Base-by-base conservation (phyloP, 2,888 invertebrate genomes). In the Idaea straminata region DNA sequence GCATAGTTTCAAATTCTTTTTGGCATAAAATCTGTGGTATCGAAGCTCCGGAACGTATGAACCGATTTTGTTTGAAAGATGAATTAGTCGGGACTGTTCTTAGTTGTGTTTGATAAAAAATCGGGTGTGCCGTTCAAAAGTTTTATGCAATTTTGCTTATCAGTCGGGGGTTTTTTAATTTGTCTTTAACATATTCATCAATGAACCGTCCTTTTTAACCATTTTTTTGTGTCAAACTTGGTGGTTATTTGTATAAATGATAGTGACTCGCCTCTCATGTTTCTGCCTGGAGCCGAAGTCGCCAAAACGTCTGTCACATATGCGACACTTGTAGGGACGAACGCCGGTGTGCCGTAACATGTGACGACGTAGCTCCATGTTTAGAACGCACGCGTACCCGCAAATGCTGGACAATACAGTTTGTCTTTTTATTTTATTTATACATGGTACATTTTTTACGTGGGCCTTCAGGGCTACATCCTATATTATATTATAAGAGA, bases 291-390 rank as follows among this genome's bases (percentile, higher is more conserved):
- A 88, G 73, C 92, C 92, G 74, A 89, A 91, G 84, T 92, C 92
- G 0, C 91, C 89, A 74, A 92, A 92, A 58, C 89, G 85, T 0
- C 92, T 77, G 71, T 92, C 92, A 70, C 92, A 92, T 35, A 91
- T 86, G 35, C 92, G 82, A 67, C 92, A 92, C 83, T 92, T 90
- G 87, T 91, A 91, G 0, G 92, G 91, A 0, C 89, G 82, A 66
- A 86, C 85, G 65, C 92, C 92, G 16, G 92, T 92, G 78, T 92
- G 92, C 0, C 91, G 86, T 84, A 91, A 85, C 92, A 92, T 92
- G 76, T 92, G 92, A 0, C 93, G 89, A 25, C 83, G 83, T 62
- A 89, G 75, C 77, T 88, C 88, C 88, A 88, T 87, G 79, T 86
- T 88, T 73, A 87, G 77, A 70, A 88, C 88, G 80, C 87, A 88